These are phyloP conservation scores for Streptopelia turtur DNA, from an alignment of 2,797 vertebrate genomes.

Conservation along the genomic window DNA sequence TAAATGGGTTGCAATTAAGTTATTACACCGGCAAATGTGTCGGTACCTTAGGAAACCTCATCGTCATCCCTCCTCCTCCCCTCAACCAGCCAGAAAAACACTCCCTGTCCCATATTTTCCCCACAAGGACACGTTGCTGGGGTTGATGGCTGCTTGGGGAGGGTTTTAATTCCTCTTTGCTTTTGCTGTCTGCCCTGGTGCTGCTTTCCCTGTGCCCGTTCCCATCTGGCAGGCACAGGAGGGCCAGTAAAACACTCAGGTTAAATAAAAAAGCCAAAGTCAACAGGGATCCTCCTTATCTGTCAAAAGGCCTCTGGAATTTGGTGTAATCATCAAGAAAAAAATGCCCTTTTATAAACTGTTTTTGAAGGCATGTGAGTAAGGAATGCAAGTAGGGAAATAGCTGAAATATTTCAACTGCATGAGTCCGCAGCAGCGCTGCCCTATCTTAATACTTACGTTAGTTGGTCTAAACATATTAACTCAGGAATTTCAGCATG, in stretches of 20 bases:
- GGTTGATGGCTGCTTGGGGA: rapidly evolving
- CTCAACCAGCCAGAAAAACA: neutral
- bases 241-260: neutral
- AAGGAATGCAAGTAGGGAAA: slow-evolving; percentile 65
- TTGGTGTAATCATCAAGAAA: neutral
- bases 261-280: neutral
- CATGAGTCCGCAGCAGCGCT: neutral
- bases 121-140: neutral
- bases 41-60: neutral
- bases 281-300: slow-evolving; percentile 15
- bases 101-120: neutral
- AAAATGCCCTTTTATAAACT: neutral
- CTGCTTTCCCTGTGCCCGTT: neutral
- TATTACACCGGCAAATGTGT: neutral
- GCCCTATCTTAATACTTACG: neutral
- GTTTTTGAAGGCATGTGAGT: neutral
- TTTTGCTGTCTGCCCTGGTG: neutral
- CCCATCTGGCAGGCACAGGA: neutral
- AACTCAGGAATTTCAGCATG: neutral
- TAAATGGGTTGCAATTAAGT: slow-evolving; percentile 19
- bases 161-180: neutral
- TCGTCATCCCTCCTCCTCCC: neutral
- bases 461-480: neutral
- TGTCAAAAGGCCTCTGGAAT: slow-evolving; percentile 16
- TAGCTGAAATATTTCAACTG: slow-evolving; percentile 60